Percentiles rank a stretch among this genome's conserved stretches.
phyloP scores from a whole-genome alignment of 2,888 invertebrate species.

The Tetrapedia diversipes region DNA sequence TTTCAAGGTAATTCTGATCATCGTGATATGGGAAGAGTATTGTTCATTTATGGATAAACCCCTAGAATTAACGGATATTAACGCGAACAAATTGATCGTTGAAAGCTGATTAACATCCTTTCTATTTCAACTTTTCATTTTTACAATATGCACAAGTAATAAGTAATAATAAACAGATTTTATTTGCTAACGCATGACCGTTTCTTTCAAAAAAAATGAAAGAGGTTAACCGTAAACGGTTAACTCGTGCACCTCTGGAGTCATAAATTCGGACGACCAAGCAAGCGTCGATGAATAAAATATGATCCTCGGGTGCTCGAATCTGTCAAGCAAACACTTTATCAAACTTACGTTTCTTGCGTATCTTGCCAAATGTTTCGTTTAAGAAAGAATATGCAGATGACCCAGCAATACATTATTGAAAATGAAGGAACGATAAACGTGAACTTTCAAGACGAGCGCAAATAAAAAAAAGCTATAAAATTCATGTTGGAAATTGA shows the following conservation, averaged over 20 bases:
- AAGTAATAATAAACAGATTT: not conserved
- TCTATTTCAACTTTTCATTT: too few species aligned
- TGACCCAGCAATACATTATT: too few species aligned
- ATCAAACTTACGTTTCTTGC: not conserved
- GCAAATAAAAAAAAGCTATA: too few species aligned
- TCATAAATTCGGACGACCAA: conserved; percentile 15
- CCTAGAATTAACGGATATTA: not conserved
- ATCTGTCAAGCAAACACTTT: conserved; percentile 21
- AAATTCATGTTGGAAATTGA: too few species aligned
- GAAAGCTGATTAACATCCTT: too few species aligned
- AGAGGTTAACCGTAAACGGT: conserved; percentile 14
- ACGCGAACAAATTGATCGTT: not conserved
- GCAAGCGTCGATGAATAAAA: conserved; percentile 13
- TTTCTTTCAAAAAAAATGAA: not conserved
- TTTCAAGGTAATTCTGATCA: too few species aligned
- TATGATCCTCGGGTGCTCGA: conserved; percentile 12
- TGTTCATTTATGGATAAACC: too few species aligned
- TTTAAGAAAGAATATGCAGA: too few species aligned
- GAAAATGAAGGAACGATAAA: too few species aligned
- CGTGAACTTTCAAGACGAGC: too few species aligned
- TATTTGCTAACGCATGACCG: not conserved
- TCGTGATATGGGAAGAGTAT: too few species aligned
- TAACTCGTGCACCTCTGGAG: not conserved
- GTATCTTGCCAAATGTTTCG: not conserved
- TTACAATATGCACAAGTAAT: too few species aligned